Conservation (phyloP, 2,113 vertebrate genomes). For the Xenus cinereus region DNA sequence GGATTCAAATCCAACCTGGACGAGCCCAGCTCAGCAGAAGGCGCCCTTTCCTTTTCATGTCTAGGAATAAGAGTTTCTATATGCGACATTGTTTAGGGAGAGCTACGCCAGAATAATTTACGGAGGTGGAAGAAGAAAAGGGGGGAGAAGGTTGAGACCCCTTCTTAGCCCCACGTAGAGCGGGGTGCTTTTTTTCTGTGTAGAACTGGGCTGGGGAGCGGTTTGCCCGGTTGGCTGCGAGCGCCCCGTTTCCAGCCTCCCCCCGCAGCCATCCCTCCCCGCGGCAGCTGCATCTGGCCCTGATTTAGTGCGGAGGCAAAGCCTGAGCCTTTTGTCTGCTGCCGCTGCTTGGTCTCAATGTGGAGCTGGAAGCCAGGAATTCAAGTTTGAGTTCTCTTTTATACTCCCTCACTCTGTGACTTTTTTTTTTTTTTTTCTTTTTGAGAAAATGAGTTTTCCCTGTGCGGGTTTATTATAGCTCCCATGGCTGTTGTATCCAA, state of each 20-base stretch:
- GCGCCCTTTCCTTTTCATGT: background rate
- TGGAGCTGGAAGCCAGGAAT: constrained; percentile 50
- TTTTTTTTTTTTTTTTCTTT: background rate
- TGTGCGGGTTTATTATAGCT: background rate
- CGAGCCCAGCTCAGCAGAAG: background rate
- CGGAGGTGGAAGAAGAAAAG: background rate
- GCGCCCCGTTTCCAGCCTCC: background rate
- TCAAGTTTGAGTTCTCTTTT: constrained; percentile 7
- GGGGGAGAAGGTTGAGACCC: background rate
- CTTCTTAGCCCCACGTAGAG: accelerated
- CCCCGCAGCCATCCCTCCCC: background rate
- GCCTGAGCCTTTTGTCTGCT: constrained; percentile 48
- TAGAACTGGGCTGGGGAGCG: background rate
- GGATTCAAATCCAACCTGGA: background rate
- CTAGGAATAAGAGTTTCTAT: background rate
- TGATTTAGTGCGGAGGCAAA: constrained; percentile 53
- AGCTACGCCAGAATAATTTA: background rate
- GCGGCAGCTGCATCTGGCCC: constrained; percentile 51
- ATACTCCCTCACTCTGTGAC: background rate
- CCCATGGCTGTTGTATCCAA: background rate
- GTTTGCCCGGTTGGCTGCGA: background rate
- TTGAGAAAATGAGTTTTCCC: background rate
- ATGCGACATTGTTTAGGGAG: background rate
- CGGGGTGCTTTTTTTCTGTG: background rate
- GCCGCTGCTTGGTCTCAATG: background rate